Conservation (phyloP, 2,888 invertebrate species). For the Macrophya annulata region DNA sequence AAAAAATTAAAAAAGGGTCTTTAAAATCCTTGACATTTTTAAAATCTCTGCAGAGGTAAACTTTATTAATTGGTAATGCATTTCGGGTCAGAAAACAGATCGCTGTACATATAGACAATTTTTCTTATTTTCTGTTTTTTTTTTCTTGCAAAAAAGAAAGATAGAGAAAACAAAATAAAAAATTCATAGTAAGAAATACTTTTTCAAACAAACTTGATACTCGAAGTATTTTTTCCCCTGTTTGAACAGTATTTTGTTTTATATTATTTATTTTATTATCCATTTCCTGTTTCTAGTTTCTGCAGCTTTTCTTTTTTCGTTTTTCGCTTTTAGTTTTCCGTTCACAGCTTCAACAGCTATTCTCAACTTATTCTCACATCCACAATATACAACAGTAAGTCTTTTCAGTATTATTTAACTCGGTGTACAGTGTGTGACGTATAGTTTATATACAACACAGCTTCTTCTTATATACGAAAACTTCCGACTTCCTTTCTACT, state of each 20-base stretch:
- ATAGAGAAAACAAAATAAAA: too few relatives aligned
- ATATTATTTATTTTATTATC: constrained; percentile 30
- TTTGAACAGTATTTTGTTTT: neutral
- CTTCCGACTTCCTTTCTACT: neutral
- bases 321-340: neutral
- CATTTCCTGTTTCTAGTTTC: constrained; percentile 32
- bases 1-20: neutral
- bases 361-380: neutral
- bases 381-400: neutral
- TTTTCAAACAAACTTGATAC: neutral
- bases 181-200: too few relatives aligned
- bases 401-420: neutral
- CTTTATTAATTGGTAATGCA: too few relatives aligned
- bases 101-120: too few relatives aligned
- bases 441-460: too few relatives aligned
- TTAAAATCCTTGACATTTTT: neutral
- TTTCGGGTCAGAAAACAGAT: too few relatives aligned
- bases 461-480: too few relatives aligned
- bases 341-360: neutral
- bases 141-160: too few relatives aligned
- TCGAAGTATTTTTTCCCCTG: neutral
- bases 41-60: neutral
- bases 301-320: neutral
- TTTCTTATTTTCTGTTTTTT: too few relatives aligned
- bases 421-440: neutral